Conservation (phyloP, 1,140 invertebrate genomes). For the Bombyx mori region ASM3026992v2 NC_085126.1:6002501-6003000, state of each 20-base stretch:
- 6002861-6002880: conserved; percentile 9
- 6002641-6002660: conserved; percentile 11
- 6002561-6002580: conserved; percentile 2
- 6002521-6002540: conserved; percentile 7
- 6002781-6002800: conserved; percentile 4
- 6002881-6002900: conserved; percentile 12
- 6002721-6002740: conserved; percentile 8
- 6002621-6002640: conserved; percentile 1
- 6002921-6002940: conserved; percentile 10
- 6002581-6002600: conserved; percentile 5
- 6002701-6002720: conserved; percentile 15
- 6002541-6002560: conserved; percentile 9
- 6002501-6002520: conserved; percentile 6
- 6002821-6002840: conserved; percentile 1
- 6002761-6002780: conserved; percentile 5
- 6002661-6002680: conserved; percentile 6
- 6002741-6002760: conserved; percentile 11
- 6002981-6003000: no score
- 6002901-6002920: conserved; percentile 5
- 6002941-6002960: conserved; percentile 6
- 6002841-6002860: conserved; percentile 6
- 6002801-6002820: not conserved
- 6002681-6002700: conserved; percentile 12
- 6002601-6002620: conserved; percentile 7
- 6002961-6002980: not conserved